Evolutionary conservation across 2,888 invertebrate species (phyloP).

Genomic region (Sympetrum striolatum): DNA sequence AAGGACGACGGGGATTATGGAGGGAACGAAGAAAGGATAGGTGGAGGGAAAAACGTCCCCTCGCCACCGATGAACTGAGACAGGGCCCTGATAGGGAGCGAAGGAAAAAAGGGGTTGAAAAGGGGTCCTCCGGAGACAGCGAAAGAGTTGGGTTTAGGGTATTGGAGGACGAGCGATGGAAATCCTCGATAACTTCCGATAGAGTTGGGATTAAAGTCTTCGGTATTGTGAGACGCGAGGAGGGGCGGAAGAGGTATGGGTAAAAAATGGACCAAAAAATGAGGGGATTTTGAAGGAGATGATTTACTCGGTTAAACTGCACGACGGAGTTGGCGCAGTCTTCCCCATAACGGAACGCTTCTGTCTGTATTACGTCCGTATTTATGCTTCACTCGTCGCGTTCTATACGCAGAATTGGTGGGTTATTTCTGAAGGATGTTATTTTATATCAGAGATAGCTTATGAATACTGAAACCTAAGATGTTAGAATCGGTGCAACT

Average conservation of each 20-base stretch:
- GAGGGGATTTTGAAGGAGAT: neutral
- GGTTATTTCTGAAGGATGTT: too few relatives aligned
- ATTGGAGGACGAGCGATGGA: neutral
- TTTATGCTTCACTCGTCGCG: too few relatives aligned
- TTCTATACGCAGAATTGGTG: too few relatives aligned
- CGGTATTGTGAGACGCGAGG: neutral
- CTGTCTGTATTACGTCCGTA: too few relatives aligned
- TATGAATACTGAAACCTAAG: too few relatives aligned
- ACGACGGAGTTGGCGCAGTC: neutral
- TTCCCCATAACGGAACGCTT: too few relatives aligned
- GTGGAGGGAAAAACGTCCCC: constrained; percentile 46
- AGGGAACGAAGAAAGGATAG: neutral
- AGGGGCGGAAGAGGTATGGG: neutral
- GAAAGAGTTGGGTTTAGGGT: constrained; percentile 45
- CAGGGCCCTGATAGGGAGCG: constrained; percentile 46
- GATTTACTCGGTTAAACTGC: neutral
- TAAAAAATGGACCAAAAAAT: neutral
- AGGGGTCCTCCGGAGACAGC: constrained; percentile 53
- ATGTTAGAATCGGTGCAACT: too few relatives aligned
- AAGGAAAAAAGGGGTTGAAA: constrained; percentile 40
- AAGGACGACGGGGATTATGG: neutral
- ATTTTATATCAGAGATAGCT: too few relatives aligned
- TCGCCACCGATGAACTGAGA: constrained; percentile 47
- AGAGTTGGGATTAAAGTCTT: neutral
- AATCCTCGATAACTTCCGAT: neutral